Evolutionary conservation across 35 echinoderm and acorn worm genomes (phyloP).

Genomic region (Ptychodera flava): DNA sequence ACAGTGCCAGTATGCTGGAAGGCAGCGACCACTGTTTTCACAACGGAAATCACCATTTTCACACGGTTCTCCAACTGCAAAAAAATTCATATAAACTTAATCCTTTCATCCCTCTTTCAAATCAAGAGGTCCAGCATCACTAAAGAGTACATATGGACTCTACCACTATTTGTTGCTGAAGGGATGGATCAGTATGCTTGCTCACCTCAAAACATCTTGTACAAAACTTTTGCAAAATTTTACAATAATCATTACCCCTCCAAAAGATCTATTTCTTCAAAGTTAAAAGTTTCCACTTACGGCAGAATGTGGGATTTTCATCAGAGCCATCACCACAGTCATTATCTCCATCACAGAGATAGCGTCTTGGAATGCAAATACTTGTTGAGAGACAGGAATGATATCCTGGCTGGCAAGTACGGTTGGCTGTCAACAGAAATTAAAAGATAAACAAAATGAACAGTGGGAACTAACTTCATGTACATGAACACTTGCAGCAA

Average conservation of each 20-base stretch:
- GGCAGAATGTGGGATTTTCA: background rate
- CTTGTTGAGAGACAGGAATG: background rate
- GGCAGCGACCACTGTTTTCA: background rate
- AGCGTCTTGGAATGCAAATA: background rate
- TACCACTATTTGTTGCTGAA: no score
- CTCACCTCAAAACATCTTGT: no score
- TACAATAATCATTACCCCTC: no score
- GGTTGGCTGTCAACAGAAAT: background rate
- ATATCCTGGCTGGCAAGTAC: background rate
- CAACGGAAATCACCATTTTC: background rate
- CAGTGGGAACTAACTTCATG: background rate
- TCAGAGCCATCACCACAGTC: background rate
- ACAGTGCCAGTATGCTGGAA: constrained; percentile 2
- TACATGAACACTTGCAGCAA: background rate
- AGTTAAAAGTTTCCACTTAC: no score
- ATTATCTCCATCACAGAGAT: background rate
- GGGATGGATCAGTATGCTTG: no score
- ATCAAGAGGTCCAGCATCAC: no score
- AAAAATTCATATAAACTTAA: no score
- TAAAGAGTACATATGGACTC: no score
- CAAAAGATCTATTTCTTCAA: no score
- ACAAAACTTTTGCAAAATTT: no score
- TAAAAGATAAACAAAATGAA: background rate
- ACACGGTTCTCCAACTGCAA: background rate
- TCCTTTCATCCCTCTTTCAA: no score